These are phyloP conservation scores for Spilogale gracilis DNA, from an alignment of 2,113 vertebrate genomes.

Conservation along the genomic window DNA sequence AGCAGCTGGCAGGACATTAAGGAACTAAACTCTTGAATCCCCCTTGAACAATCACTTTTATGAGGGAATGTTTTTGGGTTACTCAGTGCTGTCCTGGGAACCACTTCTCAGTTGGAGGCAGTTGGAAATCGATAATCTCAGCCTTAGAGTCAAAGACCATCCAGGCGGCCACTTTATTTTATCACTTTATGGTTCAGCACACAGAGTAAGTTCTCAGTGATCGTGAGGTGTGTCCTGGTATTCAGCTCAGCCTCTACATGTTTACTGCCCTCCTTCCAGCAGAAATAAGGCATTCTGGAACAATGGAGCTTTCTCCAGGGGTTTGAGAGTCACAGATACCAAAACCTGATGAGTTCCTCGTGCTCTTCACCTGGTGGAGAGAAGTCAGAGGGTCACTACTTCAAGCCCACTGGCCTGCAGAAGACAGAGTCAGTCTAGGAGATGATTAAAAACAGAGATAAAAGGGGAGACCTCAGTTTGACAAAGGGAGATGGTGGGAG, in stretches of 20 bases:
- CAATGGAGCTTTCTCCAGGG: not conserved
- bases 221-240: not conserved
- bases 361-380: not conserved
- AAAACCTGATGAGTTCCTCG: not conserved
- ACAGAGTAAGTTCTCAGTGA: not conserved
- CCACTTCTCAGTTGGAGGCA: not conserved
- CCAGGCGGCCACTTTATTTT: not conserved
- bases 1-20: not conserved
- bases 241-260: not conserved
- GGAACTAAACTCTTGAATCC: slow-evolving; percentile 9
- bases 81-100: slow-evolving; percentile 8
- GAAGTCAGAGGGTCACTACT: not conserved
- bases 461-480: not conserved
- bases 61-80: slow-evolving; percentile 18
- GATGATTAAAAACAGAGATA: not conserved
- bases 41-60: slow-evolving; percentile 12
- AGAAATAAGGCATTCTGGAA: not conserved
- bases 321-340: not conserved
- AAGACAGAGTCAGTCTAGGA: not conserved
- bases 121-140: not conserved
- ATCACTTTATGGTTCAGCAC: slow-evolving; percentile 28
- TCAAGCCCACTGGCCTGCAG: not conserved
- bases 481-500: not conserved
- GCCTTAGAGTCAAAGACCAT: not conserved
- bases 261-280: not conserved